These are phyloP conservation scores for Anseranas semipalmata DNA, from an alignment of 2,113 vertebrate species.

Conservation along the genomic window DNA sequence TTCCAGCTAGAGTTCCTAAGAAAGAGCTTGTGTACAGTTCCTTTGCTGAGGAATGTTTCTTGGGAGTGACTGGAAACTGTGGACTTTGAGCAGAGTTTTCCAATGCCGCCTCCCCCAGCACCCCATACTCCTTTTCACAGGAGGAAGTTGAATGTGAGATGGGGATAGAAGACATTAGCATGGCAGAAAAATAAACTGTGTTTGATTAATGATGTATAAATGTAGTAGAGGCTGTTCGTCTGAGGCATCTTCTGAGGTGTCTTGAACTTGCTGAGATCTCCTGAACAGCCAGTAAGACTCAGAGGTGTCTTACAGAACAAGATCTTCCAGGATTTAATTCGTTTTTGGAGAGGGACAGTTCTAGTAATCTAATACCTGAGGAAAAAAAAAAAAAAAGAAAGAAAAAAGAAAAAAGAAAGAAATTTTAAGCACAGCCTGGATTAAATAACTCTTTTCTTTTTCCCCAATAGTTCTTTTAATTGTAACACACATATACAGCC, in stretches of 20 bases:
- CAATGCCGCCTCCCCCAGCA: neutral
- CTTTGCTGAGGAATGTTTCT: constrained; percentile 28
- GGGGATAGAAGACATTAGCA: neutral
- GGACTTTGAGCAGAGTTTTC: neutral
- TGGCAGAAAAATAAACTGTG: neutral
- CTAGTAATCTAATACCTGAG: neutral
- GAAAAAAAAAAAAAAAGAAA: neutral
- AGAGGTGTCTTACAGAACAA: neutral
- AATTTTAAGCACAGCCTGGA: neutral
- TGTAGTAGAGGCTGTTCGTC: neutral
- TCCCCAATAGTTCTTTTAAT: fast-evolving
- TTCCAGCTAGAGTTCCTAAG: constrained; percentile 71
- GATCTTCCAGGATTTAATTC: neutral
- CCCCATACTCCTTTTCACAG: neutral
- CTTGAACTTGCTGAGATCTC: neutral
- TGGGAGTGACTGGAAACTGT: neutral
- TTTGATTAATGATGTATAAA: neutral
- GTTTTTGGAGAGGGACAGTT: neutral
- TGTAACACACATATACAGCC: fast-evolving
- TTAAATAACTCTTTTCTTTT: neutral
- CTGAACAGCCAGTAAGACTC: neutral
- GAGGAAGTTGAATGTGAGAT: neutral
- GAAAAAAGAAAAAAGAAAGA: neutral
- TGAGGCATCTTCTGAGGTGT: neutral
- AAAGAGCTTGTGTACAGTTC: constrained; percentile 65